phyloP scores from a whole-genome alignment of 2,888 invertebrate species.

The Xestia c-nigrum region DNA sequence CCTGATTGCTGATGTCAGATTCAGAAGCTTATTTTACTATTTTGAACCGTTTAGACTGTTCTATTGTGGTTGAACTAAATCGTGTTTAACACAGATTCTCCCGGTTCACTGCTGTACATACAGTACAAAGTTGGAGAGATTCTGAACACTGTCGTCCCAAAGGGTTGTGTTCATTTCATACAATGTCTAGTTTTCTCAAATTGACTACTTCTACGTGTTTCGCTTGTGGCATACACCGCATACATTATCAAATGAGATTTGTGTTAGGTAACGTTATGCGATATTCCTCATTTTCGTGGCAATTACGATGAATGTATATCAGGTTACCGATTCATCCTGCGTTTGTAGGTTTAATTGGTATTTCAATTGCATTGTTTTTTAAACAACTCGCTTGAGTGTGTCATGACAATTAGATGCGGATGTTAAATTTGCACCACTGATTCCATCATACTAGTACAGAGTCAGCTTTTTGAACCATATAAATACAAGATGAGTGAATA shows the following conservation, averaged over 20 bases:
- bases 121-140: not conserved
- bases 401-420: not conserved
- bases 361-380: no score
- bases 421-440: not conserved
- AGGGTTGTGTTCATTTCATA: constrained; percentile 5
- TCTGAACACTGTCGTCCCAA: not conserved
- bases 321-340: no score
- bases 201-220: not conserved
- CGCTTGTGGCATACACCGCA: no score
- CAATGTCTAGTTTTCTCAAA: constrained; percentile 10
- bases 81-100: not conserved
- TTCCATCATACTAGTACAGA: not conserved
- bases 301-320: no score
- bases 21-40: not conserved
- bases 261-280: not conserved
- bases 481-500: not conserved
- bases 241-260: constrained; percentile 6
- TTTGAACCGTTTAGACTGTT: constrained; percentile 11
- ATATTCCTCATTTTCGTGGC: not conserved
- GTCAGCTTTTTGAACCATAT: not conserved
- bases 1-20: constrained; percentile 34
- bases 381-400: no score
- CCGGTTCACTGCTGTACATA: not conserved
- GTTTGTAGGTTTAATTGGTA: not conserved
- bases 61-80: not conserved